A percentile compares a stretch with the other conserved stretches of the same genome.
Evolutionary conservation across 2,797 vertebrate species (phyloP).

Genomic region (Anisognathus igniventris): DNA sequence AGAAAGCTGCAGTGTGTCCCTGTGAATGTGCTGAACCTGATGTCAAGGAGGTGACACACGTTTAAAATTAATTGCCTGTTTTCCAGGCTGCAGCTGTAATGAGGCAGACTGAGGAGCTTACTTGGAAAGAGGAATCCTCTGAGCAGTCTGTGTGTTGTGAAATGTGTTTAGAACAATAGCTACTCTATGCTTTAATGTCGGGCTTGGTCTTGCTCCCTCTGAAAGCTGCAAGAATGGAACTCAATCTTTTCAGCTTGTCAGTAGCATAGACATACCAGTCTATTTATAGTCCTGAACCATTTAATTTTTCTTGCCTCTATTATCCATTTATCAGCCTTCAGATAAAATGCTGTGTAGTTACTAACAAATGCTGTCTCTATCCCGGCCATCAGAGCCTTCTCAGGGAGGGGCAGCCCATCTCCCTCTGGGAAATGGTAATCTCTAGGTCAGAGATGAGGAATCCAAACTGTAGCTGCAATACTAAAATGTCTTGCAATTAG

Average conservation of each 20-base stretch:
- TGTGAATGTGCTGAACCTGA: not conserved
- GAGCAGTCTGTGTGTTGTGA: constrained; percentile 21
- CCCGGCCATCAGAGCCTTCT: not conserved
- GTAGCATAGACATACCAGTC: not conserved
- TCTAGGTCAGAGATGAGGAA: constrained; percentile 26
- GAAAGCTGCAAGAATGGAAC: constrained; percentile 9
- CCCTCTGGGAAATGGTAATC: not conserved
- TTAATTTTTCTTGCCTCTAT: constrained; percentile 44
- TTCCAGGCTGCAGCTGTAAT: constrained; percentile 47
- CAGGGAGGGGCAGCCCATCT: not conserved
- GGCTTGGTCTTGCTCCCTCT: not conserved
- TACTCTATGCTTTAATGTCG: constrained; percentile 22
- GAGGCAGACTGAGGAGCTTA: not conserved
- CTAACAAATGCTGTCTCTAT: not conserved
- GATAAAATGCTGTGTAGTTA: not conserved
- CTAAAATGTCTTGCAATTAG: not conserved
- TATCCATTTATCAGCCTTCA: constrained; percentile 22
- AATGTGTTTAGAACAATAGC: constrained; percentile 43
- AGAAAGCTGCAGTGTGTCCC: not conserved
- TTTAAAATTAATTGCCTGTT: constrained; percentile 46
- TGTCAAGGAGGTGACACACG: not conserved
- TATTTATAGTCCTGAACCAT: constrained; percentile 46
- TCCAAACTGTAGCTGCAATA: not conserved
- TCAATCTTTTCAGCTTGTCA: constrained; percentile 33
- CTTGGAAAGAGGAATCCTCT: not conserved